Evolutionary conservation across 2,888 invertebrate genomes (phyloP).

Genomic region (Azorinus chamasolen): DNA sequence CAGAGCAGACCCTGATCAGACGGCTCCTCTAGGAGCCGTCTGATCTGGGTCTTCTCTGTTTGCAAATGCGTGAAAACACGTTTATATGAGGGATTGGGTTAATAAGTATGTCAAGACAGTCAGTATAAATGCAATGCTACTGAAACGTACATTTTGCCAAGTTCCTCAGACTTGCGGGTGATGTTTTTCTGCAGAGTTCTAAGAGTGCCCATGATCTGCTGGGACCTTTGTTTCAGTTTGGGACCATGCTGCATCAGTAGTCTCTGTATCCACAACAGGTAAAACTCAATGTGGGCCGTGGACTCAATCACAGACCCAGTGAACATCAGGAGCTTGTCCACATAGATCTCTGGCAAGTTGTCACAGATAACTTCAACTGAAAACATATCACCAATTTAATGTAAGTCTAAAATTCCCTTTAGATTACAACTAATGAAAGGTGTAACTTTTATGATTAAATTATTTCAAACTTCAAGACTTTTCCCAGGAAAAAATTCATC

Average conservation of each 20-base stretch:
- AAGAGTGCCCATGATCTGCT: slow-evolving; percentile 90
- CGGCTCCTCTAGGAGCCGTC: too few relatives aligned
- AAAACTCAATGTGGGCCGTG: slow-evolving; percentile 95
- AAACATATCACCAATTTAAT: neutral
- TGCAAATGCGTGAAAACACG: too few relatives aligned
- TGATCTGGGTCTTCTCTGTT: too few relatives aligned
- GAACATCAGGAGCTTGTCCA: slow-evolving; percentile 91
- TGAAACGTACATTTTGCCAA: slow-evolving; percentile 92
- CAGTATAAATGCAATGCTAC: too few relatives aligned
- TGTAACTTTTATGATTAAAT: too few relatives aligned
- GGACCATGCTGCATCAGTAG: slow-evolving; percentile 90
- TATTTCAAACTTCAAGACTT: too few relatives aligned
- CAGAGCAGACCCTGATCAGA: too few relatives aligned
- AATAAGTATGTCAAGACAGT: too few relatives aligned
- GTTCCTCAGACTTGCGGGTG: slow-evolving; percentile 92
- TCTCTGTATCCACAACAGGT: slow-evolving; percentile 92
- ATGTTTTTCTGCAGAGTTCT: slow-evolving; percentile 90
- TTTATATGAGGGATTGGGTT: too few relatives aligned
- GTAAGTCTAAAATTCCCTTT: neutral
- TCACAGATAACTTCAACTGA: slow-evolving; percentile 92
- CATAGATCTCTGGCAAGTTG: slow-evolving; percentile 91
- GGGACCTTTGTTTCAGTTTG: slow-evolving; percentile 87
- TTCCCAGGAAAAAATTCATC: too few relatives aligned
- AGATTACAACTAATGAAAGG: too few relatives aligned
- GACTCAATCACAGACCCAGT: slow-evolving; percentile 91